Evolutionary conservation across 1,140 invertebrate genomes (phyloP).

Genomic region (Caligus rogercresseyi): DNA sequence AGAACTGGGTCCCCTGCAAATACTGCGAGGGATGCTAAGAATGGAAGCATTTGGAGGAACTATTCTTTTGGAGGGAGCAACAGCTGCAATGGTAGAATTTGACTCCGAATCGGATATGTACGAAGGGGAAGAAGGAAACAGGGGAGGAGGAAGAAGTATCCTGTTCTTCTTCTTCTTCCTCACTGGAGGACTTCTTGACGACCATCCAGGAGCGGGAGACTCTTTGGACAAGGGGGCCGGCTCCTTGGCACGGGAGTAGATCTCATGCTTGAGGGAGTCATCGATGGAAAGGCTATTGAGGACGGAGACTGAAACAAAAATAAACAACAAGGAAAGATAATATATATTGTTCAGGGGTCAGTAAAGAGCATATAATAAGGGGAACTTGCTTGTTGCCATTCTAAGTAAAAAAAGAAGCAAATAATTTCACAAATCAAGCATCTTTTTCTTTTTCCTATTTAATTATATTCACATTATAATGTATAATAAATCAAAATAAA

Average conservation of each 20-base stretch:
- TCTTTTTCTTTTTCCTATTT: no score
- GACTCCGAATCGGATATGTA: slow-evolving; percentile 46
- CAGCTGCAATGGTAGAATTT: slow-evolving; percentile 25
- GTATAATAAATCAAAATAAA: background rate
- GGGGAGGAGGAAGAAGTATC: no score
- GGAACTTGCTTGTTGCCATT: background rate
- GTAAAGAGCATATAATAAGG: background rate
- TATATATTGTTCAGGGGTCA: background rate
- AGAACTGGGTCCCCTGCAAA: slow-evolving; percentile 52
- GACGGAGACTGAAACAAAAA: slow-evolving; percentile 33
- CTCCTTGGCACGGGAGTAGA: slow-evolving; percentile 43
- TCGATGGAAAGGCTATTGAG: slow-evolving; percentile 44
- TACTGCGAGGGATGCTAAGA: slow-evolving; percentile 55
- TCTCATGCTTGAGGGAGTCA: slow-evolving; percentile 45
- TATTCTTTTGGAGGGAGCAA: slow-evolving; percentile 24
- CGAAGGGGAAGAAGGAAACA: slow-evolving; percentile 51
- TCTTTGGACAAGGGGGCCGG: slow-evolving; percentile 49
- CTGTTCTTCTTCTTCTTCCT: no score
- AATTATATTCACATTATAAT: background rate
- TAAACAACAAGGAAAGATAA: background rate
- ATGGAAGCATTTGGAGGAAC: slow-evolving; percentile 38
- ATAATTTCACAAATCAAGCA: background rate
- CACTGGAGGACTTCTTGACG: slow-evolving; percentile 48
- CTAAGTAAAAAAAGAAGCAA: background rate
- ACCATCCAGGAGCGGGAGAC: slow-evolving; percentile 57